Percentiles rank a stretch among this genome's conserved stretches.
phyloP scores from a whole-genome alignment of 2,888 invertebrate species.

The Erpobdella octoculata region DNA sequence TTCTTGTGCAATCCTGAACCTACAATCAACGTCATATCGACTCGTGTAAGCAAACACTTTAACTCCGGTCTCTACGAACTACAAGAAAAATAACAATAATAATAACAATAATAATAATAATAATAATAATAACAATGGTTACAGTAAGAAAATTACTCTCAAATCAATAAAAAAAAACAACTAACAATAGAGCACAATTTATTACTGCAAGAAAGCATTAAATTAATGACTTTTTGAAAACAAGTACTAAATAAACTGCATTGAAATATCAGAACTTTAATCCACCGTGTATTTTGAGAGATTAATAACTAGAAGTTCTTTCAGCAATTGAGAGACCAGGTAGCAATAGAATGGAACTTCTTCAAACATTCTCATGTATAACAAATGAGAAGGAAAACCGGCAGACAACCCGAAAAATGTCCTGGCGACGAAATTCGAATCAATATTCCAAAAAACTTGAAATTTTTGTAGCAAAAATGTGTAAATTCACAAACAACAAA shows the following conservation, averaged over 20 bases:
- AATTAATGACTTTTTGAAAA: background rate
- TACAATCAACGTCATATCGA: background rate
- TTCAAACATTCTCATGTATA: background rate
- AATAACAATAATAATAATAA: background rate
- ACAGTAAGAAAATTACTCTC: background rate
- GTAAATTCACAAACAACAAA: background rate
- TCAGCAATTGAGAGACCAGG: background rate
- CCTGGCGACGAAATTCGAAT: constrained; percentile 1
- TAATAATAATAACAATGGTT: background rate
- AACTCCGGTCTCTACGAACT: constrained; percentile 13
- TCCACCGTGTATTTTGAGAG: constrained; percentile 9
- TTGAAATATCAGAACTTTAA: background rate
- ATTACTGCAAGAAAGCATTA: too few relatives aligned
- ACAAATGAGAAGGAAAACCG: constrained; percentile 4
- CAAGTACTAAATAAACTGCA: background rate
- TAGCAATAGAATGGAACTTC: background rate
- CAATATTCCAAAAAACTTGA: background rate
- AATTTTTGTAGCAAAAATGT: background rate
- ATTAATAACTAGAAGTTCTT: constrained; percentile 9
- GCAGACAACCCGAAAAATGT: constrained; percentile 11
- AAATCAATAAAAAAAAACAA: background rate
- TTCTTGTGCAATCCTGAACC: constrained; percentile 9
- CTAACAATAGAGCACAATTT: too few relatives aligned
- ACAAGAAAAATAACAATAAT: background rate
- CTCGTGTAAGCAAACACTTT: constrained; percentile 14